A percentile compares a stretch with the other conserved stretches of the same genome.
phyloP scores from a whole-genome alignment of 2,888 invertebrate species.

The Axea sp. region DNA sequence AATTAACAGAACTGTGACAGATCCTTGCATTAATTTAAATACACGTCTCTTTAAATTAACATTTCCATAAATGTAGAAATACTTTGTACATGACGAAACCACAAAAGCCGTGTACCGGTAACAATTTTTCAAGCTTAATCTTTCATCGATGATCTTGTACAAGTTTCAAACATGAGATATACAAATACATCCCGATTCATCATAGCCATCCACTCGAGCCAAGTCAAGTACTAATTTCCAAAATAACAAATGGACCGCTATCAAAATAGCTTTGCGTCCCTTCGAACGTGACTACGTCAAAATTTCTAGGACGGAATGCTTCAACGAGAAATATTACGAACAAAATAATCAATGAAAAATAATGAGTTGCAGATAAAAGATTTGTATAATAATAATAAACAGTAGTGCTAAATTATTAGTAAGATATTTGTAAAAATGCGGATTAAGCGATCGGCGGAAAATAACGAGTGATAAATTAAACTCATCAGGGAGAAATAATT shows the following conservation, averaged over 20 bases:
- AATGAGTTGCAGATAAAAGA: no score
- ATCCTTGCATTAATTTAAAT: slow-evolving; percentile 9
- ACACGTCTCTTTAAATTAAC: neutral
- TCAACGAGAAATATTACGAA: no score
- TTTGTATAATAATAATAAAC: no score
- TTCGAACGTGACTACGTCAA: slow-evolving; percentile 30
- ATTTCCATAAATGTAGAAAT: slow-evolving; percentile 24
- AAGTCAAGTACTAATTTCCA: slow-evolving; percentile 45
- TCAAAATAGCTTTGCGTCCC: slow-evolving; percentile 25
- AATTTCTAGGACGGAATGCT: slow-evolving; percentile 15
- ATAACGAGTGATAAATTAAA: no score
- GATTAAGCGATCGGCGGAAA: no score
- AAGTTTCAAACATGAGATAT: slow-evolving; percentile 49
- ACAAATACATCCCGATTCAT: slow-evolving; percentile 46
- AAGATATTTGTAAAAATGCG: no score
- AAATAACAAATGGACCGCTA: slow-evolving; percentile 47
- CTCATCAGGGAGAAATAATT: no score
- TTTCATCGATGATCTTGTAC: slow-evolving; percentile 49
- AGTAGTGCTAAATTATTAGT: no score
- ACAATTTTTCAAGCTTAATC: slow-evolving; percentile 46
- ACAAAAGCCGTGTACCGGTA: slow-evolving; percentile 12
- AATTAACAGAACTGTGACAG: slow-evolving; percentile 23
- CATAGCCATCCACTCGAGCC: slow-evolving; percentile 31
- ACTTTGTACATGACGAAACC: slow-evolving; percentile 14
- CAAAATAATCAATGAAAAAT: no score